phyloP scores from a whole-genome alignment of 1,140 invertebrate genomes.

The Chymomyza costata region DNA sequence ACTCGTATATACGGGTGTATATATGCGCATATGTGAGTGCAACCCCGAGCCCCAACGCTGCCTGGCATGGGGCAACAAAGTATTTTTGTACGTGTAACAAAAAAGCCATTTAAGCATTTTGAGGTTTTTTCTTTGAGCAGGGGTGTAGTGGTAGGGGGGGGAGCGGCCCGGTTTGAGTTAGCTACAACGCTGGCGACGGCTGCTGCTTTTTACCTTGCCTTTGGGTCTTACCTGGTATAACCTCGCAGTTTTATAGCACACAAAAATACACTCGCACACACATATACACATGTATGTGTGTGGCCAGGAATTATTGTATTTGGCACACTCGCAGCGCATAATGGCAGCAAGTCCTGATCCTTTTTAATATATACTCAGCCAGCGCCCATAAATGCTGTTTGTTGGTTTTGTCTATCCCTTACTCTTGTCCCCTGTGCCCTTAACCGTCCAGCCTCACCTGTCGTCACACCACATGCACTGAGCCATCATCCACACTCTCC shows the following conservation, averaged over 20 bases:
- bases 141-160: no score
- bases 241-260: conserved; percentile 66
- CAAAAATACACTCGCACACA: conserved; percentile 40
- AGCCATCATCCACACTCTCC: no score
- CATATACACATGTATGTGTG: conserved; percentile 18
- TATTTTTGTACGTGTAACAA: conserved; percentile 73
- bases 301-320: conserved; percentile 17
- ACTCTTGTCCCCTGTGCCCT: no score
- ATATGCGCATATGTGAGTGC: no score
- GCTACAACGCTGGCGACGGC: conserved; percentile 23
- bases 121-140: conserved; percentile 33
- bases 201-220: conserved; percentile 34
- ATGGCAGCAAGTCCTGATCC: conserved; percentile 39
- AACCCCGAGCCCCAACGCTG: no score
- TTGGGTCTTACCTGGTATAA: conserved; percentile 35
- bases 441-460: no score
- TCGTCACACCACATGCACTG: no score
- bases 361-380: conserved; percentile 56
- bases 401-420: conserved; percentile 35
- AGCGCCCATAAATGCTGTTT: no score
- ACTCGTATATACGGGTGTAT: no score
- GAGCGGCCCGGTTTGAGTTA: no score
- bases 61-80: conserved; percentile 69
- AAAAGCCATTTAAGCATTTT: conserved; percentile 74
- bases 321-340: conserved; percentile 4